phyloP scores from a whole-genome alignment of 2,888 invertebrate genomes.

The Tiphia femorata region DNA sequence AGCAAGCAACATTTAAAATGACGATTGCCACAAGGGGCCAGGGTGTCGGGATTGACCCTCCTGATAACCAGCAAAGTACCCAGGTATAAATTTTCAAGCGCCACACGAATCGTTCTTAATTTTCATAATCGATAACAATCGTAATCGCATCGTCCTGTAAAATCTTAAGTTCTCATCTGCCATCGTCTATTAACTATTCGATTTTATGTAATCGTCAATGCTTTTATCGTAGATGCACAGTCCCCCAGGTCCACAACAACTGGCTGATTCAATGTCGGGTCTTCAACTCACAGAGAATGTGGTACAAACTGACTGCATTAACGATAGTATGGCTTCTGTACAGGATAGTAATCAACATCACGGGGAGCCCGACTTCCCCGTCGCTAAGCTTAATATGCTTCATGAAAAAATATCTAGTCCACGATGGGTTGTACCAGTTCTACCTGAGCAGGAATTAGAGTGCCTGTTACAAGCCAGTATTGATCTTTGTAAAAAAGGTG shows the following conservation, averaged over 20 bases:
- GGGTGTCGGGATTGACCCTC: slow-evolving; percentile 73
- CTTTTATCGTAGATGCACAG: slow-evolving; percentile 58
- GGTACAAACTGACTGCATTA: slow-evolving; percentile 58
- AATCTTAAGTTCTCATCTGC: background rate
- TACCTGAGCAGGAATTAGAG: slow-evolving; percentile 96
- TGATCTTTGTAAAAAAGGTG: slow-evolving; percentile 88
- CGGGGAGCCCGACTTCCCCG: slow-evolving; percentile 83
- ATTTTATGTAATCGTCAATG: background rate
- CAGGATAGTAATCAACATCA: slow-evolving; percentile 65
- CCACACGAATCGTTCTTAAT: too few species aligned
- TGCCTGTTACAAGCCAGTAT: slow-evolving; percentile 90
- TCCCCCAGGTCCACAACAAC: slow-evolving; percentile 63
- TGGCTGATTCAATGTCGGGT: slow-evolving; percentile 63
- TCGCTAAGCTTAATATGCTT: slow-evolving; percentile 86
- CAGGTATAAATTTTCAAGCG: slow-evolving; percentile 50
- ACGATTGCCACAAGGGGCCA: slow-evolving; percentile 77
- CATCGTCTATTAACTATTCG: background rate
- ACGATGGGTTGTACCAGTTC: slow-evolving; percentile 96
- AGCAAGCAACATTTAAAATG: slow-evolving; percentile 69
- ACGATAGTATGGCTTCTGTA: slow-evolving; percentile 53
- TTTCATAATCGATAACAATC: too few species aligned
- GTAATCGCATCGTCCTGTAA: too few species aligned
- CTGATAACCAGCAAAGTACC: slow-evolving; percentile 69
- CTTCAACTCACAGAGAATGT: slow-evolving; percentile 63
- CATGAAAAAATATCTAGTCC: slow-evolving; percentile 97